Conservation (phyloP, 2,797 vertebrate species). For the Trachurus trachurus region DNA sequence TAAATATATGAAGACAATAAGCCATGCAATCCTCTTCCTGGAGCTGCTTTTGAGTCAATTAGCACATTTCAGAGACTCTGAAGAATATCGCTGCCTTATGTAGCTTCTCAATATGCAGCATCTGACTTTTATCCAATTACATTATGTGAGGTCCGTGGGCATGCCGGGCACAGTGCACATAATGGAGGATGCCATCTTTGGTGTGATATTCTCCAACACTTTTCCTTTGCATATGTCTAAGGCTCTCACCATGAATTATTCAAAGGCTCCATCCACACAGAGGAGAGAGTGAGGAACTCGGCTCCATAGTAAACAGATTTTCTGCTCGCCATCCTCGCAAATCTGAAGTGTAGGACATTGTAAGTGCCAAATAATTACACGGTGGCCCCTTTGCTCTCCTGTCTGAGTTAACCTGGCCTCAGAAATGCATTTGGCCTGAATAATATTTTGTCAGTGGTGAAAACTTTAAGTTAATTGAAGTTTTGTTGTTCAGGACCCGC, state of each 20-base stretch:
- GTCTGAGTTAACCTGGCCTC: conserved; percentile 72
- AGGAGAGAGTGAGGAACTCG: conserved; percentile 79
- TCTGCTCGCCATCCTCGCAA: conserved; percentile 83
- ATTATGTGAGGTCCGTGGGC: conserved; percentile 76
- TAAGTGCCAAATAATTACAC: conserved; percentile 83
- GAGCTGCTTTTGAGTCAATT: conserved; percentile 79
- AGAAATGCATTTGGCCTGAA: conserved; percentile 64
- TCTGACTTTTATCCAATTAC: conserved; percentile 80
- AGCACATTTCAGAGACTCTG: conserved; percentile 70
- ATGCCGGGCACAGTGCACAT: conserved; percentile 67
- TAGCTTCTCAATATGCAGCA: conserved; percentile 74
- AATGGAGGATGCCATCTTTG: conserved; percentile 82
- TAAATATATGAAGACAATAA: conserved; percentile 79
- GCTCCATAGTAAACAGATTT: conserved; percentile 88
- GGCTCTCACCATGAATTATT: conserved; percentile 87
- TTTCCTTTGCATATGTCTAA: conserved; percentile 81
- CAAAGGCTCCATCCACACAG: conserved; percentile 80
- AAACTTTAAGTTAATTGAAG: conserved; percentile 70
- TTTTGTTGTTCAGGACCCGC: conserved; percentile 47
- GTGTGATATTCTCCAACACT: conserved; percentile 81
- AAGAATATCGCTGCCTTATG: conserved; percentile 66
- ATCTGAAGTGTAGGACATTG: conserved; percentile 81
- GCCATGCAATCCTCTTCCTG: conserved; percentile 61
- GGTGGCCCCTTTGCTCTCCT: conserved; percentile 65
- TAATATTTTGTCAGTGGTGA: conserved; percentile 58